A percentile compares a stretch with the other conserved stretches of the same genome.
These are phyloP conservation scores for Microplitis manilae DNA, from an alignment of 2,888 invertebrate species.

Conservation along the genomic window DNA sequence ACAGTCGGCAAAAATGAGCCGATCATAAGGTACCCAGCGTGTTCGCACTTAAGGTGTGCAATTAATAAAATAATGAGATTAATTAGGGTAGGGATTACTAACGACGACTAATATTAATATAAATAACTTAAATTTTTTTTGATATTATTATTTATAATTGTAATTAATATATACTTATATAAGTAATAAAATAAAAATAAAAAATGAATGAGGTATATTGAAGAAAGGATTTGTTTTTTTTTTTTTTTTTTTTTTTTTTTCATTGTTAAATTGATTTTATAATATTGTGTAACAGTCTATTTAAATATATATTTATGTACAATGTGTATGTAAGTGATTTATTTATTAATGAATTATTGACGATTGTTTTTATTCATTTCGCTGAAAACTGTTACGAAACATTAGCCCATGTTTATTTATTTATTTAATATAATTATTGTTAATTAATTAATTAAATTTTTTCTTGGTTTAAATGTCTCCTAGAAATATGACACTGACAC, in stretches of 20 bases:
- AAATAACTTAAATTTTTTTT: background rate
- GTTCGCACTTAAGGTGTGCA: too few relatives aligned
- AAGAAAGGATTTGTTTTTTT: background rate
- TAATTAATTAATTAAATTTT: constrained; percentile 54
- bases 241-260: constrained; percentile 13
- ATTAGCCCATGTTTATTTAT: constrained; percentile 64
- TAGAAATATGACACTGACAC: constrained; percentile 72
- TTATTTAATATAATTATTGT: background rate
- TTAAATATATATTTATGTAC: constrained; percentile 1
- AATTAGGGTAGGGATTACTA: too few relatives aligned
- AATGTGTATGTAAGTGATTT: constrained; percentile 36
- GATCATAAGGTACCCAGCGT: too few relatives aligned
- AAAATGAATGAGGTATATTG: background rate
- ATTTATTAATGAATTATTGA: constrained; percentile 33
- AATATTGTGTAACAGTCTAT: constrained; percentile 45
- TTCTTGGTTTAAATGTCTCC: constrained; percentile 59
- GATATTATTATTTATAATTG: background rate
- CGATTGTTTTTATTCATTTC: constrained; percentile 53
- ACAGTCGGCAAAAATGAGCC: too few relatives aligned
- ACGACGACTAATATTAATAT: too few relatives aligned
- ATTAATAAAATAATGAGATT: too few relatives aligned
- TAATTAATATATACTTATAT: background rate
- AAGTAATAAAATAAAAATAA: background rate
- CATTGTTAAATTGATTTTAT: constrained; percentile 30
- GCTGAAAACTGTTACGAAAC: constrained; percentile 70